phyloP scores from a whole-genome alignment of 1,140 invertebrate species.

The Papilio polytes region DNA sequence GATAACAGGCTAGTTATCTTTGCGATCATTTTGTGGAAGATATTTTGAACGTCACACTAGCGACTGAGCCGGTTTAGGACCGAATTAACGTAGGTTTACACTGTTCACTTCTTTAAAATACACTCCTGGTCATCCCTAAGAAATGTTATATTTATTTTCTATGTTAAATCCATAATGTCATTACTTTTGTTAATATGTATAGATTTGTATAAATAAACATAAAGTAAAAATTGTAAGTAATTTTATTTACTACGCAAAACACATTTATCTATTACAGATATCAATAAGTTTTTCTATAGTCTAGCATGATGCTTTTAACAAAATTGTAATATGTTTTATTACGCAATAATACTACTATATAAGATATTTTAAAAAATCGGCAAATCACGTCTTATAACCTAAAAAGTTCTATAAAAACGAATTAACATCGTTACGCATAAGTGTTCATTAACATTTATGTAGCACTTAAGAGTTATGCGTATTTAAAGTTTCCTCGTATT shows the following conservation, averaged over 20 bases:
- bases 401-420: not conserved
- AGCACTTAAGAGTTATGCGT: not conserved
- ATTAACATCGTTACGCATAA: not conserved
- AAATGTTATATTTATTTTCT: too few relatives aligned
- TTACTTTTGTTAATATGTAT: too few relatives aligned
- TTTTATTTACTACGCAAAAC: not conserved
- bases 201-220: too few relatives aligned
- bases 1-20: constrained; percentile 29
- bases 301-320: not conserved
- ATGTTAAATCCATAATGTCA: too few relatives aligned
- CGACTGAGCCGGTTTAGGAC: constrained; percentile 26
- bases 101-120: not conserved
- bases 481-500: constrained; percentile 4
- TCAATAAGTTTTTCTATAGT: not conserved
- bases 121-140: not conserved
- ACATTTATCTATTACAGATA: not conserved
- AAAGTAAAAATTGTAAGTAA: too few relatives aligned
- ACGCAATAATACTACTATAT: not conserved
- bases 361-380: not conserved
- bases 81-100: not conserved
- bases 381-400: not conserved
- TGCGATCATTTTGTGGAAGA: constrained; percentile 38
- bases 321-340: not conserved
- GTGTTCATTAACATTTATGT: not conserved
- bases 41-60: constrained; percentile 25